Evolutionary conservation across 1,140 invertebrate species (phyloP).

Genomic region (Antheraea mylitta): DNA sequence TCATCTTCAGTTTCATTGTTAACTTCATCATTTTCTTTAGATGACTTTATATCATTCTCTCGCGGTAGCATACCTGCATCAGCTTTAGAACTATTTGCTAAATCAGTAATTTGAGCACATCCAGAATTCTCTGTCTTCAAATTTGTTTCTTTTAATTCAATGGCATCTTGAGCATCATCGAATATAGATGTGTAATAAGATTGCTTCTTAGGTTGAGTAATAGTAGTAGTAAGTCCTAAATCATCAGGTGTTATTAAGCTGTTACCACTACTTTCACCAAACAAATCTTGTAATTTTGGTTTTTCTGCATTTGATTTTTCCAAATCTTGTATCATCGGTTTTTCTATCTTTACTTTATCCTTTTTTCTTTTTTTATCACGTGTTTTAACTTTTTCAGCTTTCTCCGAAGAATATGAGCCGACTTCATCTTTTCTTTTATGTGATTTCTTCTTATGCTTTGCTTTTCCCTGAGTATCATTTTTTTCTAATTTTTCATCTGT

Average conservation of each 20-base stretch:
- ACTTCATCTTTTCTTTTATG: not conserved
- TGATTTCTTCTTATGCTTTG: slow-evolving; percentile 5
- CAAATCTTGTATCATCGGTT: not conserved
- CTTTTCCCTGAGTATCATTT: slow-evolving; percentile 1
- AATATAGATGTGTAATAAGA: slow-evolving; percentile 43
- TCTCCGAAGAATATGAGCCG: not conserved
- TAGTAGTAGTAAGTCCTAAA: slow-evolving; percentile 40
- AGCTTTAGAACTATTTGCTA: not conserved
- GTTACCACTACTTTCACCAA: slow-evolving; percentile 51
- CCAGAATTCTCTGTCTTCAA: not conserved
- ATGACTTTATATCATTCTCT: not conserved
- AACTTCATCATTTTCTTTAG: not conserved
- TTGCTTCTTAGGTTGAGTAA: slow-evolving; percentile 3
- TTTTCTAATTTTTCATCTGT: slow-evolving; percentile 7
- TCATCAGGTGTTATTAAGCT: slow-evolving; percentile 69
- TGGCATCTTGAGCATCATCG: slow-evolving; percentile 60
- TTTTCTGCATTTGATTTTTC: slow-evolving; percentile 30
- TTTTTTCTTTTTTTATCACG: slow-evolving; percentile 23
- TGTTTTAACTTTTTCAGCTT: not conserved
- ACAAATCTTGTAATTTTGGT: slow-evolving; percentile 60
- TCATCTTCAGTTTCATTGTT: not conserved
- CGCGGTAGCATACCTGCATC: not conserved
- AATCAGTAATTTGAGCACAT: not conserved
- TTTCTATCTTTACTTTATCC: slow-evolving; percentile 25
- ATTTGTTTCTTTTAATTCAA: slow-evolving; percentile 26